Percentiles rank a stretch among this genome's conserved stretches.
These are phyloP conservation scores for Pristis pectinata DNA, from an alignment of 2,797 vertebrate genomes.

Conservation along the genomic window DNA sequence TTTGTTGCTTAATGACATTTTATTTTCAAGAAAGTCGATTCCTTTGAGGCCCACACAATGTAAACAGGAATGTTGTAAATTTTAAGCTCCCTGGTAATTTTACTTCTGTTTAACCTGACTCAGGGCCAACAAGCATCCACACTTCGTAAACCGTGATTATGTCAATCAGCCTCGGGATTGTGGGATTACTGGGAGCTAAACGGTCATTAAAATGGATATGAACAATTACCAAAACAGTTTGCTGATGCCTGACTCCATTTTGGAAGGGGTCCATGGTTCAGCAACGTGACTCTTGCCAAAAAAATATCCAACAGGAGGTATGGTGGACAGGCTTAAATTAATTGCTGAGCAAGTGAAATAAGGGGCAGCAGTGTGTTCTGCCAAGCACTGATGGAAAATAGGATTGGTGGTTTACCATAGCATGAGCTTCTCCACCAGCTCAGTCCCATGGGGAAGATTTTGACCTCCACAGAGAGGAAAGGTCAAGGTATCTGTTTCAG, in stretches of 20 bases:
- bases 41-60: not conserved
- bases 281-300: not conserved
- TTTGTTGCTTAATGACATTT: not conserved
- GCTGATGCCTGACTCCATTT: not conserved
- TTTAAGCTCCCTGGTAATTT: slow-evolving; percentile 13
- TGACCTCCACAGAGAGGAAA: not conserved
- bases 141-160: not conserved
- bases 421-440: not conserved
- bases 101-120: not conserved
- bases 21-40: not conserved
- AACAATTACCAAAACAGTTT: not conserved
- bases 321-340: not conserved
- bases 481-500: not conserved
- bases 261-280: slow-evolving; percentile 10
- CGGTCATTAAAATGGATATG: slow-evolving; percentile 33
- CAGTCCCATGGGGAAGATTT: not conserved
- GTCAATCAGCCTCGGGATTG: slow-evolving; percentile 15
- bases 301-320: slow-evolving; percentile 21
- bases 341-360: not conserved
- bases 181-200: slow-evolving; percentile 30
- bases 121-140: not conserved
- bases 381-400: too few relatives aligned
- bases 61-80: not conserved
- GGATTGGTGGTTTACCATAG: not conserved
- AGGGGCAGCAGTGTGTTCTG: not conserved